phyloP scores from a whole-genome alignment of 35 echinoderm and acorn worm genomes.

The Diadema setosum region DNA sequence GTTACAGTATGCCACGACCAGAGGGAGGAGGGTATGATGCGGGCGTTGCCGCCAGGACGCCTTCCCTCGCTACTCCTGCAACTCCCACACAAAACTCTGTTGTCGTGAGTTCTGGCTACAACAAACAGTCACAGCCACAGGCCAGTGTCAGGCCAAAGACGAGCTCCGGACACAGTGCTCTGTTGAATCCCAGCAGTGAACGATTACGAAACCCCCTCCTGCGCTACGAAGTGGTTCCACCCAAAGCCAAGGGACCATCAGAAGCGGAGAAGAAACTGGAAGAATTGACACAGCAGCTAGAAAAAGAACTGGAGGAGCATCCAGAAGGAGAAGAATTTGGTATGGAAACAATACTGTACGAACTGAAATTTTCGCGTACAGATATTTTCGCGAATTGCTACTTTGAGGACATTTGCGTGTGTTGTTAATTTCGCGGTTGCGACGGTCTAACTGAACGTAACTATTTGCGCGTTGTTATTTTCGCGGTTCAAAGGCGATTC shows the following conservation, averaged over 20 bases:
- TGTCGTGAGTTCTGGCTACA: background rate
- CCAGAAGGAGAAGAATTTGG: constrained; percentile 98
- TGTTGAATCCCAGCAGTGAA: background rate
- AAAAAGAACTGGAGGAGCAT: constrained; percentile 85
- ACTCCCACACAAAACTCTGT: too few species aligned
- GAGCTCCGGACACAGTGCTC: background rate
- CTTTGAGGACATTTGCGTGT: too few species aligned
- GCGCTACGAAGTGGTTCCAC: constrained; percentile 76
- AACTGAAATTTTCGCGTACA: too few species aligned
- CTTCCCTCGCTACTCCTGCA: background rate
- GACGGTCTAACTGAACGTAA: too few species aligned
- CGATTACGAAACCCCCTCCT: constrained; percentile 66
- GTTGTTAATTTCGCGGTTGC: too few species aligned
- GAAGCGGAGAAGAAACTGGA: constrained; percentile 91
- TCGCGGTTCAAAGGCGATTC: too few species aligned
- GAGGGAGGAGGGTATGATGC: background rate
- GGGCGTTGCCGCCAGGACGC: background rate
- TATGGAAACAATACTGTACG: too few species aligned
- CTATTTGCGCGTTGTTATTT: too few species aligned
- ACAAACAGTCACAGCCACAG: background rate
- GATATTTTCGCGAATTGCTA: too few species aligned
- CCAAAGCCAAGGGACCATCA: constrained; percentile 68
- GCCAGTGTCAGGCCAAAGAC: background rate
- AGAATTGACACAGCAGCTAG: constrained; percentile 87
- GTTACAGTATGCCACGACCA: background rate